phyloP scores from a whole-genome alignment of 2,888 invertebrate genomes.

The Aelia acuminata region DNA sequence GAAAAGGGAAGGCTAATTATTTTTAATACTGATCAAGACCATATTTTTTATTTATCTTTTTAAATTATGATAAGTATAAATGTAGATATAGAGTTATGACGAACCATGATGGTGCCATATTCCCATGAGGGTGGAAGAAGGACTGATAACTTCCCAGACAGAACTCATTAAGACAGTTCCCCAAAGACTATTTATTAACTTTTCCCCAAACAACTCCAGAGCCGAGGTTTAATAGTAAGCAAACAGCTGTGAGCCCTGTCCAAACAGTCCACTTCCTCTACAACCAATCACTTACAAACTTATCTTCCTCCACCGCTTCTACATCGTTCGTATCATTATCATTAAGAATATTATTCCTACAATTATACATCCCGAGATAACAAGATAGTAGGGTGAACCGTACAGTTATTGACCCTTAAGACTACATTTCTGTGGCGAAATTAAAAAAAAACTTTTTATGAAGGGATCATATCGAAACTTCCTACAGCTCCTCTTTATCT shows the following conservation, averaged over 20 bases:
- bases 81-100: not conserved
- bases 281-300: not conserved
- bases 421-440: too few relatives aligned
- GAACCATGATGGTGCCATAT: not conserved
- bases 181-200: conserved; percentile 33
- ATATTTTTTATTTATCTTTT: not conserved
- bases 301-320: not conserved
- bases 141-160: not conserved
- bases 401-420: too few relatives aligned
- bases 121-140: not conserved
- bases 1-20: too few relatives aligned
- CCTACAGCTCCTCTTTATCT: too few relatives aligned
- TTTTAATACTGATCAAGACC: too few relatives aligned
- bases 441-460: too few relatives aligned
- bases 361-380: not conserved
- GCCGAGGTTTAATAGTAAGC: not conserved
- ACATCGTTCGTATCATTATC: not conserved
- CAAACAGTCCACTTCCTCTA: conserved; percentile 17
- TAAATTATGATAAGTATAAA: not conserved
- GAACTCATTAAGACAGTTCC: conserved; percentile 36
- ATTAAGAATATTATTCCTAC: not conserved
- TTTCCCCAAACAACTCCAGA: conserved; percentile 12
- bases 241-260: conserved; percentile 9
- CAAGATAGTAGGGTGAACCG: too few relatives aligned
- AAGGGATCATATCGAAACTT: too few relatives aligned